phyloP scores from a whole-genome alignment of 1,140 invertebrate species.

The Lordiphosa mommai region DNA sequence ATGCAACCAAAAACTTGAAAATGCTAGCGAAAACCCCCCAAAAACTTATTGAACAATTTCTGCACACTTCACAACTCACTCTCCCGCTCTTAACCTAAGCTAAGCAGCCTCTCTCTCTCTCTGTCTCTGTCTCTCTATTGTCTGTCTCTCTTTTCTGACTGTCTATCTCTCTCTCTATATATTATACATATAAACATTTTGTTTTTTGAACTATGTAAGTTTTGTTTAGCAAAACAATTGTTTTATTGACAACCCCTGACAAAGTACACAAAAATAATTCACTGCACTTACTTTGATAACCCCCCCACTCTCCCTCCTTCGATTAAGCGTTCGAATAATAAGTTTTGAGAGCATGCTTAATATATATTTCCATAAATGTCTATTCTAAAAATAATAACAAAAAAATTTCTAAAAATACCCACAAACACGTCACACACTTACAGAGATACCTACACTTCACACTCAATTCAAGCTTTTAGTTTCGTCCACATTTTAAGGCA shows the following conservation, averaged over 20 bases:
- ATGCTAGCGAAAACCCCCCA: conserved; percentile 3
- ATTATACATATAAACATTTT: conserved; percentile 57
- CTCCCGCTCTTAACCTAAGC: conserved; percentile 7
- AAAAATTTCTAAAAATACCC: conserved; percentile 26
- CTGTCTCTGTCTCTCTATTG: conserved; percentile 34
- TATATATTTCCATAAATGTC: conserved; percentile 78
- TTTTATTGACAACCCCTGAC: conserved; percentile 34
- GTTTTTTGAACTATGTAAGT: conserved; percentile 69
- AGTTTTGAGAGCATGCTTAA: conserved; percentile 77
- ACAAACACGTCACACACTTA: conserved; percentile 26
- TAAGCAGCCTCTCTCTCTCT: conserved; percentile 20
- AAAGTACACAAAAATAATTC: conserved; percentile 36
- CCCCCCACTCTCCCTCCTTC: conserved; percentile 50
- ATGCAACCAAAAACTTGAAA: conserved; percentile 41
- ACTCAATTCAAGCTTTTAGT: conserved; percentile 41
- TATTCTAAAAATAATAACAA: conserved; percentile 57
- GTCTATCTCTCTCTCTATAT: conserved; percentile 43
- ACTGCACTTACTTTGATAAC: conserved; percentile 58
- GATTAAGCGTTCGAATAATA: conserved; percentile 74
- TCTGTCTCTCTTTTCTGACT: conserved; percentile 23
- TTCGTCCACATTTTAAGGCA: conserved; percentile 18
- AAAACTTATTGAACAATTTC: neutral
- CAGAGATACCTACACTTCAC: conserved; percentile 3
- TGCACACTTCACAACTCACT: neutral
- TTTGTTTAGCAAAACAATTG: conserved; percentile 68